Conservation (phyloP, 2,113 vertebrate genomes). For the Ardeotis arabs region DNA sequence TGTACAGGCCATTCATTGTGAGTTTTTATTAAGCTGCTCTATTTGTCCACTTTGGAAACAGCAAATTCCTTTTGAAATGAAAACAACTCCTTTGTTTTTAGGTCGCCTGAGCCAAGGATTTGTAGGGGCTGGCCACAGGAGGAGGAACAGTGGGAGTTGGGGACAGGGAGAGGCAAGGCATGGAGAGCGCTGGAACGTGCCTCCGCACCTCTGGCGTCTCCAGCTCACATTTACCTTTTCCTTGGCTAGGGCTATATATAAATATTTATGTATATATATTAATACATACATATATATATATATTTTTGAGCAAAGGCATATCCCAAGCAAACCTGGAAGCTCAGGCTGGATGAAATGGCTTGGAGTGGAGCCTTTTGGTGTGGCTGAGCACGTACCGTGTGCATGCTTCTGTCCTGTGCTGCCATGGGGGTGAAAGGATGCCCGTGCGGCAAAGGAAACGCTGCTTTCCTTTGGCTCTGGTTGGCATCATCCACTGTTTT, state of each 20-base stretch:
- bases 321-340: not conserved
- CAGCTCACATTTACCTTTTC: not conserved
- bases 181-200: not conserved
- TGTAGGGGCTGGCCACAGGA: conserved; percentile 41
- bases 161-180: not conserved
- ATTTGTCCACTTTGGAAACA: conserved; percentile 74
- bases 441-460: not conserved
- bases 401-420: not conserved
- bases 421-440: not conserved
- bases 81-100: conserved; percentile 70
- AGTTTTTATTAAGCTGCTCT: conserved; percentile 74
- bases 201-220: not conserved
- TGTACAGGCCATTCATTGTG: conserved; percentile 75
- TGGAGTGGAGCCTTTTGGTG: not conserved
- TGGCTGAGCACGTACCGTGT: not conserved
- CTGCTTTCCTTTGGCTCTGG: not conserved
- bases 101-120: conserved; percentile 54
- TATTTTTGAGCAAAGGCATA: conserved; percentile 24
- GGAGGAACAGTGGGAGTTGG: conserved; percentile 6
- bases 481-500: not conserved
- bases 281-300: conserved; percentile 14
- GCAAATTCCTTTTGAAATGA: conserved; percentile 72
- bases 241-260: conserved; percentile 31
- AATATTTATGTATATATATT: conserved; percentile 61
- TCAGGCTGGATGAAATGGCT: conserved; percentile 25